Evolutionary conservation across 2,888 invertebrate genomes (phyloP).

Genomic region (Vesta saturnalis): DNA sequence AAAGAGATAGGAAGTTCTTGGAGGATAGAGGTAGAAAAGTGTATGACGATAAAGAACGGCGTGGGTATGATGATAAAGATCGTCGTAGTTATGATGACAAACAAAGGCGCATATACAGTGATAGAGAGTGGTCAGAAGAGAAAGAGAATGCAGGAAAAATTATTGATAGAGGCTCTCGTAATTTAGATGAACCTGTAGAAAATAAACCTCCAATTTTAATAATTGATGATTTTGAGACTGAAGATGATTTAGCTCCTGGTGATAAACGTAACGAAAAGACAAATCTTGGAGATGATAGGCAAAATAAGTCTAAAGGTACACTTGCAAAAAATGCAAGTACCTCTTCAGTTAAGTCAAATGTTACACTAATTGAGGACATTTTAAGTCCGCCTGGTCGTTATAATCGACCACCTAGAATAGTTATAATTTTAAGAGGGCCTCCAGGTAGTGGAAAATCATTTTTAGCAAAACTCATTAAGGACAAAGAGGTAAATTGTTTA

Average conservation of each 20-base stretch:
- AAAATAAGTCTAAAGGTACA: neutral
- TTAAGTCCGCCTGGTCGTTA: constrained; percentile 82
- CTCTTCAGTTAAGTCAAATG: constrained; percentile 38
- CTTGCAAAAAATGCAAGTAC: neutral
- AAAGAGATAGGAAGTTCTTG: constrained; percentile 41
- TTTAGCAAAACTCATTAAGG: constrained; percentile 87
- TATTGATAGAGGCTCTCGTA: neutral
- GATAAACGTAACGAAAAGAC: neutral
- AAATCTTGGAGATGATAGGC: neutral
- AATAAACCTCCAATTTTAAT: too few species aligned
- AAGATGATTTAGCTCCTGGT: constrained; percentile 9
- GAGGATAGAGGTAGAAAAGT: constrained; percentile 54
- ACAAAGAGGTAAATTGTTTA: constrained; percentile 68
- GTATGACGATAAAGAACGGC: constrained; percentile 37
- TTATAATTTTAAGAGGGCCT: constrained; percentile 89
- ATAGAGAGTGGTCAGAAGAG: constrained; percentile 19
- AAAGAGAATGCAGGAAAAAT: neutral
- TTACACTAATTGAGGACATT: constrained; percentile 83
- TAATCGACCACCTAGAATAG: constrained; percentile 81
- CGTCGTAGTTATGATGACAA: constrained; percentile 50
- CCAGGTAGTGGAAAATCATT: constrained; percentile 96
- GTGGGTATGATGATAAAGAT: constrained; percentile 45
- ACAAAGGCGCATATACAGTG: too few species aligned
- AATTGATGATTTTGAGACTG: constrained; percentile 15
- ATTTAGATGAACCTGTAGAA: neutral